phyloP scores from a whole-genome alignment of 2,113 vertebrate genomes.

The Chlorodrepanis virens region DNA sequence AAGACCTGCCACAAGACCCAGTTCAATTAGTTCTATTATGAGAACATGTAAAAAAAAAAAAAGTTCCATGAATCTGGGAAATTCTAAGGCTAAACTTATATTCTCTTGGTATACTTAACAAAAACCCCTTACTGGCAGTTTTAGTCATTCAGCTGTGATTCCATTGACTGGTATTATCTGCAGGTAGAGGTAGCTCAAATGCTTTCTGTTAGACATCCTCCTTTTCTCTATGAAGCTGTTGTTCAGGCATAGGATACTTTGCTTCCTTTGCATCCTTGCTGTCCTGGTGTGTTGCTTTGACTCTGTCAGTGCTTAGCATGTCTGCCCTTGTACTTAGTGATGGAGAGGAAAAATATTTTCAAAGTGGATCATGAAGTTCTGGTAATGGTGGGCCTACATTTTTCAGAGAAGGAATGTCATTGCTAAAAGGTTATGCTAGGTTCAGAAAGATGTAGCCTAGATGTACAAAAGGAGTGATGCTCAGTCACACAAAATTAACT shows the following conservation, averaged over 20 bases:
- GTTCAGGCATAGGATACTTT: rapidly evolving
- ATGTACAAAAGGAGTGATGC: not conserved
- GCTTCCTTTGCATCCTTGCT: not conserved
- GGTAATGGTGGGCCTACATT: not conserved
- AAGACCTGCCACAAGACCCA: not conserved
- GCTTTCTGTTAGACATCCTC: not conserved
- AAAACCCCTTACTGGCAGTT: not conserved
- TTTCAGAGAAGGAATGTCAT: not conserved
- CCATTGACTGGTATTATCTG: not conserved
- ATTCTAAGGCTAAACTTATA: not conserved
- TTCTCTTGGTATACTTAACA: not conserved
- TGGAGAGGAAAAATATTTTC: not conserved
- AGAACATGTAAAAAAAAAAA: not conserved
- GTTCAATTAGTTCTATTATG: not conserved
- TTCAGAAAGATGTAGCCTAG: not conserved
- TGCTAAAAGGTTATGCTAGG: not conserved
- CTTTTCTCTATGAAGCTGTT: not conserved
- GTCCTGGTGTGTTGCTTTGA: not conserved
- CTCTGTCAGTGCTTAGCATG: not conserved
- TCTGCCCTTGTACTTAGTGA: not conserved
- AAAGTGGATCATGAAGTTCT: not conserved
- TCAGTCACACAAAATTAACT: not conserved
- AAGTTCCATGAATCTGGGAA: not conserved
- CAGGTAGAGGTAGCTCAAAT: not conserved
- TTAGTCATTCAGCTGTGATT: not conserved